Evolutionary conservation across 2,888 invertebrate genomes (phyloP).

Genomic region (Maniola hyperantus): DNA sequence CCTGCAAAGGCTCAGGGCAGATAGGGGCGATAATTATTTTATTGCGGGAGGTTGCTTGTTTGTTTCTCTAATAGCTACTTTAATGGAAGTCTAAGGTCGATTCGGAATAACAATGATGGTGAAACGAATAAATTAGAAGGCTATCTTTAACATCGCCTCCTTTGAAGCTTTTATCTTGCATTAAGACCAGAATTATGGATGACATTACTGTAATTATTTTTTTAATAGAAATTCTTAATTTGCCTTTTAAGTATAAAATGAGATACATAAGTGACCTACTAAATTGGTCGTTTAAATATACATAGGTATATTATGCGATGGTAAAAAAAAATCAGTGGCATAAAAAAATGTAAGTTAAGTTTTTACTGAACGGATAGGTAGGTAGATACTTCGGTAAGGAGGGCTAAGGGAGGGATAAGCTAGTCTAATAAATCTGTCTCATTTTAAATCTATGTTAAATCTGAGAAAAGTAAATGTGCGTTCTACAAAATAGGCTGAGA

Average conservation of each 20-base stretch:
- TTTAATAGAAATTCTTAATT: slow-evolving; percentile 12
- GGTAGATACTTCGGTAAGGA: too few relatives aligned
- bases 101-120: slow-evolving; percentile 60
- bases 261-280: background rate
- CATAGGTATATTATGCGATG: too few relatives aligned
- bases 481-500: too few relatives aligned
- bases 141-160: slow-evolving; percentile 54
- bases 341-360: too few relatives aligned
- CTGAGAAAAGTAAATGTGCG: too few relatives aligned
- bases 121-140: slow-evolving; percentile 69
- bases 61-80: slow-evolving; percentile 81
- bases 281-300: too few relatives aligned
- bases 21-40: slow-evolving; percentile 81
- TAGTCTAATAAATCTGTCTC: too few relatives aligned
- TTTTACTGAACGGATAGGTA: too few relatives aligned
- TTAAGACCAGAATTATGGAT: slow-evolving; percentile 25
- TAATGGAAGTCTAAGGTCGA: slow-evolving; percentile 69
- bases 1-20: slow-evolving; percentile 59
- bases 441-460: too few relatives aligned
- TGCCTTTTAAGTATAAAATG: slow-evolving; percentile 2
- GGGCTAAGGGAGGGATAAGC: too few relatives aligned
- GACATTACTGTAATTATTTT: slow-evolving; percentile 7
- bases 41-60: slow-evolving; percentile 77
- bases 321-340: too few relatives aligned
- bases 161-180: slow-evolving; percentile 41